These are phyloP conservation scores for Dromas ardeola DNA, from an alignment of 2,113 vertebrate species.

Conservation along the genomic window DNA sequence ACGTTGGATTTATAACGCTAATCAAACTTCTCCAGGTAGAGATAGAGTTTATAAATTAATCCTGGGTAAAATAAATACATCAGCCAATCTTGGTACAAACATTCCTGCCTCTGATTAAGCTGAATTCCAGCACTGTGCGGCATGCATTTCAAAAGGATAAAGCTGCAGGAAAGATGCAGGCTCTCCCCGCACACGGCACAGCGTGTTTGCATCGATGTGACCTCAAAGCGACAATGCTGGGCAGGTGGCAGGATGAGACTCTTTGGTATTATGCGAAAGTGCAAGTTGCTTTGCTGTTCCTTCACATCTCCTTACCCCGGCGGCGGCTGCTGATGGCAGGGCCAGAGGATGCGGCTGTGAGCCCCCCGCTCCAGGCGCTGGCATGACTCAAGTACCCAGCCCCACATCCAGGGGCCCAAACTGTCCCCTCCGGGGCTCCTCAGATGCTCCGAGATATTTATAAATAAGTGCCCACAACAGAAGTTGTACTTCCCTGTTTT, in stretches of 20 bases:
- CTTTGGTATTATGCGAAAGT: background rate
- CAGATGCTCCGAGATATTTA: background rate
- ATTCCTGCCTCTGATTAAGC: conserved; percentile 24
- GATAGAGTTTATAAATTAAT: conserved; percentile 26
- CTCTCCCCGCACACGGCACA: background rate
- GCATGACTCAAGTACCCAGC: background rate
- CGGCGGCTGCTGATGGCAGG: background rate
- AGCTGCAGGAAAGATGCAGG: background rate
- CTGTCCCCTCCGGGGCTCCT: background rate
- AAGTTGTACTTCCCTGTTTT: background rate
- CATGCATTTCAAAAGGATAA: background rate
- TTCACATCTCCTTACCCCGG: background rate
- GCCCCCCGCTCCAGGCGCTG: background rate
- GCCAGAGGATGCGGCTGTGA: background rate
- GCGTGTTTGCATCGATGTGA: background rate
- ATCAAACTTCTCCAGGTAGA: conserved; percentile 45
- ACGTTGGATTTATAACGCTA: background rate
- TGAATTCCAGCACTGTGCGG: background rate
- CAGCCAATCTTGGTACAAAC: conserved; percentile 26
- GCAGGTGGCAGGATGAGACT: background rate
- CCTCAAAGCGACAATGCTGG: background rate
- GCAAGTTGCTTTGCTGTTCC: background rate
- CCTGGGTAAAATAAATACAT: conserved; percentile 43
- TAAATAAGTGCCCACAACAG: background rate
- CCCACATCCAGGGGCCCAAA: background rate